Conservation (phyloP, 2,888 invertebrate species). For the Stegana nigrithorax region DNA sequence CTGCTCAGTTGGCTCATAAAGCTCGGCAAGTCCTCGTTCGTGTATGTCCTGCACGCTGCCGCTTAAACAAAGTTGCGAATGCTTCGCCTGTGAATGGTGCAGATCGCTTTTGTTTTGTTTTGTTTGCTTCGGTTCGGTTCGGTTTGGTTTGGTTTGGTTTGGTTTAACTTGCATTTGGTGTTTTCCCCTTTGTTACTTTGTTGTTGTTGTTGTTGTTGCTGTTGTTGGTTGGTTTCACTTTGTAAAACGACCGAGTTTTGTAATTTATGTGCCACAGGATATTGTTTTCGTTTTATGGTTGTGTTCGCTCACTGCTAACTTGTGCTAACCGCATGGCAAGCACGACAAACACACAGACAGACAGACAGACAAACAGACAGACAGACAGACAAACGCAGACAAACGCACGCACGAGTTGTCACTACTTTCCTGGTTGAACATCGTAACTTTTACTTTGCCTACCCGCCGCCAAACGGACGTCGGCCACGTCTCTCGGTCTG, state of each 20-base stretch:
- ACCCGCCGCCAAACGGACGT: neutral
- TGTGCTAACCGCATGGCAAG: neutral
- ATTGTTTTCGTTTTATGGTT: slow-evolving; percentile 53
- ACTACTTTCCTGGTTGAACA: neutral
- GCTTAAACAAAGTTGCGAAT: too few species aligned
- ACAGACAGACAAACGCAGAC: slow-evolving; percentile 14
- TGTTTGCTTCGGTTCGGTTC: too few species aligned
- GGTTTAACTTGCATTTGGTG: neutral
- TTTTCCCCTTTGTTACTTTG: slow-evolving; percentile 5
- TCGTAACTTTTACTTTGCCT: neutral
- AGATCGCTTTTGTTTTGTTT: neutral
- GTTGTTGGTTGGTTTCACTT: slow-evolving; percentile 29
- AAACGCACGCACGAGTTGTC: neutral
- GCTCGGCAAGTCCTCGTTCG: too few species aligned
- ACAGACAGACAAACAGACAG: too few species aligned
- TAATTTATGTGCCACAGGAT: slow-evolving; percentile 54
- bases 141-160: neutral
- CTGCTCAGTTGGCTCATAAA: neutral
- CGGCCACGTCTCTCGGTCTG: neutral
- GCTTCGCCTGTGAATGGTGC: neutral
- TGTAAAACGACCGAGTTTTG: slow-evolving; percentile 53
- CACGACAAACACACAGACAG: neutral
- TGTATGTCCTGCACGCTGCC: too few species aligned
- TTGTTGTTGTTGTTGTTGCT: neutral
- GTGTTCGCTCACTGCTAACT: slow-evolving; percentile 24